Base-by-base conservation (phyloP, 2,797 vertebrate species). In the Hylomyscus alleni region DNA sequence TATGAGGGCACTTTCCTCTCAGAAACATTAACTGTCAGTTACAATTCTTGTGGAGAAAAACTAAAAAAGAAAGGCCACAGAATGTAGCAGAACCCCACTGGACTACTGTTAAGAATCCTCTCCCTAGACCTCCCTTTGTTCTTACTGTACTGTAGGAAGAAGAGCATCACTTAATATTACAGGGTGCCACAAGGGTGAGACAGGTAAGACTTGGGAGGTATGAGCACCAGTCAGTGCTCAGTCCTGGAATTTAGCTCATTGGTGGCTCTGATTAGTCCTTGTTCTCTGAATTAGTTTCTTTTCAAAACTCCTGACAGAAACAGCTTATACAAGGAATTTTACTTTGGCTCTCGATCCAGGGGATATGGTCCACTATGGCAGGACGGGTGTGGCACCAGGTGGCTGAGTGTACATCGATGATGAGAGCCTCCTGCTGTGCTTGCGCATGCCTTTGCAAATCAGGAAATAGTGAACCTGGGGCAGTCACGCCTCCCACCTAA, bases 91-190 rank as follows among this genome's bases (percentile, higher is more conserved):
- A 69, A 80, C 0, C 20, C 37, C n/a, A 19, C 24, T 29, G 26
- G n/a, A 14, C 19, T 47, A 40, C 7, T 47, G 24, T 20, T 54
- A 34, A 90, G 31, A 94, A 47, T 15, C 2, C 34, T 87, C 78
- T 78, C 78, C 80, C 73, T 77, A 80, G 50, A 20, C 40, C 69
- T 92, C 29, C 67, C 72, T 82, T 69, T 77, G 65, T 73, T 44
- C 22, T 75, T 56, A 82, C 82, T 75, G 52, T 56, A 29, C 60
- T 82, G 78, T 54, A 44, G 58, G 31, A 67, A 88, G 73, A 95
- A 73, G 62, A 90, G 44, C 31, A 75, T 62, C 44, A 31, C 22
- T 82, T 86, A 84, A 81, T 52, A 37, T 83, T 92, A 78, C 20
- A 24, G 14, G 20, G 37, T 47, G 2, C 58, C 87, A 80, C 44